A percentile compares a stretch with the other conserved stretches of the same genome.
phyloP scores from a whole-genome alignment of 2,113 vertebrate species.

The Psephotus haematonotus region DNA sequence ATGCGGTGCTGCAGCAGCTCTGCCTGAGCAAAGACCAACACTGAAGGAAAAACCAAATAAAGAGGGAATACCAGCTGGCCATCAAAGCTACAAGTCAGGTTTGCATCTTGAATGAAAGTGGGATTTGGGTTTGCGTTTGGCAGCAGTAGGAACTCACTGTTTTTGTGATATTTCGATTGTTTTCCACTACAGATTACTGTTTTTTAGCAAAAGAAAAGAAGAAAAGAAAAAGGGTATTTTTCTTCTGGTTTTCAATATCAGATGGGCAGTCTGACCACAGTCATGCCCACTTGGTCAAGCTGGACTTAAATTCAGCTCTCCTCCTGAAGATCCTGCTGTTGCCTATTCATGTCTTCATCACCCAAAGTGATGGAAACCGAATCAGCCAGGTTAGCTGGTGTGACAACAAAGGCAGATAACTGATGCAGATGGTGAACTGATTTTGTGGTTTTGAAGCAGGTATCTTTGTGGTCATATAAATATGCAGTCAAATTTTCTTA shows the following conservation, averaged over 20 bases:
- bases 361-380: not conserved
- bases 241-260: not conserved
- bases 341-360: not conserved
- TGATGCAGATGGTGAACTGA: not conserved
- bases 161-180: not conserved
- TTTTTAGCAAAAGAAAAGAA: not conserved
- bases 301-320: not conserved
- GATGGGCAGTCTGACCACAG: not conserved
- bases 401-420: not conserved
- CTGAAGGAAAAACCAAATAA: not conserved
- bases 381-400: not conserved
- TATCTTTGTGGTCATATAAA: not conserved
- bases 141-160: not conserved
- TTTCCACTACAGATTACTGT: not conserved
- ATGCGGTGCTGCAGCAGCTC: not conserved
- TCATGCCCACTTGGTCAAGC: not conserved
- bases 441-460: not conserved
- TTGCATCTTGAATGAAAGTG: not conserved
- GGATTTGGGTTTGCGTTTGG: not conserved
- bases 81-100: not conserved
- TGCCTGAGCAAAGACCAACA: not conserved
- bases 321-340: not conserved
- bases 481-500: not conserved
- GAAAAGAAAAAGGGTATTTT: not conserved
- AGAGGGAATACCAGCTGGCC: not conserved